A percentile compares a stretch with the other conserved stretches of the same genome.
phyloP scores from a whole-genome alignment of 2,888 invertebrate species.

The Eupithecia vulgata region DNA sequence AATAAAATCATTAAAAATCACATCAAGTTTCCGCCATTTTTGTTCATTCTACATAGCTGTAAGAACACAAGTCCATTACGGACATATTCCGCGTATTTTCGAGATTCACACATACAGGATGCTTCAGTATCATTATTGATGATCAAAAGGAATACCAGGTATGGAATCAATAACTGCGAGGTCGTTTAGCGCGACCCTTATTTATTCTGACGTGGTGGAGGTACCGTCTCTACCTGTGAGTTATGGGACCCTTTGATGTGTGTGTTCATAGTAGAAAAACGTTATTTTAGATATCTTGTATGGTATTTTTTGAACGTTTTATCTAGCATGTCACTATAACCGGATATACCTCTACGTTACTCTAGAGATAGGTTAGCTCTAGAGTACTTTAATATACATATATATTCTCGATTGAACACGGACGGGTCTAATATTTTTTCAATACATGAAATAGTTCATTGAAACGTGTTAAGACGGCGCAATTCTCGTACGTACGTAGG shows the following conservation, averaged over 20 bases:
- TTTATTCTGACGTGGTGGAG: conserved; percentile 57
- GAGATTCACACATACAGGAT: background rate
- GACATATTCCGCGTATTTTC: background rate
- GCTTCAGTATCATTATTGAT: background rate
- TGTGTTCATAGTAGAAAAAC: conserved; percentile 41
- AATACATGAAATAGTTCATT: background rate
- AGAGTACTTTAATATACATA: too few relatives aligned
- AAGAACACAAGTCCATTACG: conserved; percentile 2
- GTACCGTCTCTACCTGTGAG: conserved; percentile 58
- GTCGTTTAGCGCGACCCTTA: conserved; percentile 46
- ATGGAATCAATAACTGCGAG: conserved; percentile 49
- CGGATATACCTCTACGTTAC: too few relatives aligned
- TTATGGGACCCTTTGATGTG: conserved; percentile 47
- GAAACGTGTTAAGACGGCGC: too few relatives aligned
- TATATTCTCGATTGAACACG: too few relatives aligned
- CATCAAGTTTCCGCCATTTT: background rate
- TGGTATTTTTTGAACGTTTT: too few relatives aligned
- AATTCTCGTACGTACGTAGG: too few relatives aligned
- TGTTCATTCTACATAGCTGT: background rate
- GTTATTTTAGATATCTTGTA: background rate
- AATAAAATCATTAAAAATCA: background rate
- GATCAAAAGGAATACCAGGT: conserved; percentile 10
- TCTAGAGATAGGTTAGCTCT: too few relatives aligned
- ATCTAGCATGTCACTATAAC: too few relatives aligned
- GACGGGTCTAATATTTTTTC: background rate